A percentile compares a stretch with the other conserved stretches of the same genome.
Conservation (phyloP, 2,888 invertebrate species). For the Orgyia antiqua region DNA sequence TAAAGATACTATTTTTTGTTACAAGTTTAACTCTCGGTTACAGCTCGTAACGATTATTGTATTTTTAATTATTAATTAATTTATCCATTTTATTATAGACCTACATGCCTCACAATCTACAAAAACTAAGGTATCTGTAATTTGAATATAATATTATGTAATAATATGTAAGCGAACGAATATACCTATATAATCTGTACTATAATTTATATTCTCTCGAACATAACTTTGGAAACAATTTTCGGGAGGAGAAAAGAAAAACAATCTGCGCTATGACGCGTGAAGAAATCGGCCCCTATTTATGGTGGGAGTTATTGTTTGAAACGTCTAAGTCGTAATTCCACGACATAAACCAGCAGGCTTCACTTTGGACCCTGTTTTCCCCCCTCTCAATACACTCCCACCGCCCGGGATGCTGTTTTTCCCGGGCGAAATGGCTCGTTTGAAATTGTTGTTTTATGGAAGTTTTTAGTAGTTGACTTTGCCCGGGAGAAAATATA, state of each 20-base stretch:
- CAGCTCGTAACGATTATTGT: no score
- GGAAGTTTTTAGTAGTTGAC: constrained; percentile 78
- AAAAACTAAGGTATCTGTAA: no score
- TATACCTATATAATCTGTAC: no score
- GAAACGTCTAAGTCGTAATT: constrained; percentile 79
- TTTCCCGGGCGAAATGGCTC: constrained; percentile 75
- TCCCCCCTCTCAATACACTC: constrained; percentile 23
- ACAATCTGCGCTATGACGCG: constrained; percentile 71
- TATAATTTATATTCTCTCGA: no score
- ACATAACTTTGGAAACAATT: background rate
- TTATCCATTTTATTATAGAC: no score
- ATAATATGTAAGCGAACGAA: no score
- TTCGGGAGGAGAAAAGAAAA: constrained; percentile 44
- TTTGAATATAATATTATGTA: no score
- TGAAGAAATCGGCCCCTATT: constrained; percentile 75
- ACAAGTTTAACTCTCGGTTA: no score
- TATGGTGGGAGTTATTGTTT: constrained; percentile 76
- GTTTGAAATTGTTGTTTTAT: constrained; percentile 78
- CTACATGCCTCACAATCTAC: no score
- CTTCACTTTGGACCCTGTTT: constrained; percentile 60
- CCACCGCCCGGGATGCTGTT: constrained; percentile 64
- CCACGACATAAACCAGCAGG: constrained; percentile 70
- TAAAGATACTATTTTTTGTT: no score
- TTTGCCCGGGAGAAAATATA: constrained; percentile 69
- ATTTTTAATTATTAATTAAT: no score